Conservation (phyloP, 2,113 vertebrate genomes). For the Pseudopodoces humilis region DNA sequence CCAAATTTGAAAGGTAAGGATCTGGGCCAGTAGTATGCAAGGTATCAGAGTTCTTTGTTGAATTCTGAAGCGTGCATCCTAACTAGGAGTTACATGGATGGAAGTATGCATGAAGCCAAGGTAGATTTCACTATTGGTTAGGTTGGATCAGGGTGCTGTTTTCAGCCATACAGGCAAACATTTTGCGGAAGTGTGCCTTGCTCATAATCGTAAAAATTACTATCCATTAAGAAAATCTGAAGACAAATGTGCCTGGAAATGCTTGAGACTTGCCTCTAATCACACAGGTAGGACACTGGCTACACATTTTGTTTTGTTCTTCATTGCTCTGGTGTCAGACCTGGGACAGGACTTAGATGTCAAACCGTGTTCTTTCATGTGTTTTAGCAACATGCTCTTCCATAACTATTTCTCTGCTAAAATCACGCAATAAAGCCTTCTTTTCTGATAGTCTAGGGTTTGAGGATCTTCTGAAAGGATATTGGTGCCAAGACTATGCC, state of each 20-base stretch:
- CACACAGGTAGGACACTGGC: neutral
- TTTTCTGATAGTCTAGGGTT: neutral
- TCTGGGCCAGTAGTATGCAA: neutral
- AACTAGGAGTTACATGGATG: accelerated
- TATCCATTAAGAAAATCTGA: neutral
- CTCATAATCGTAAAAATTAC: neutral
- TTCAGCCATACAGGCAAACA: accelerated
- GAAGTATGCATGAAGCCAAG: no score
- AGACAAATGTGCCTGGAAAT: neutral
- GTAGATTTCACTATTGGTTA: neutral
- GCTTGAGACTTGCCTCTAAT: neutral
- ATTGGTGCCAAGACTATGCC: neutral
- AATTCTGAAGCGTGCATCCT: neutral
- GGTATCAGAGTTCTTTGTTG: neutral
- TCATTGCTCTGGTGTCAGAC: neutral
- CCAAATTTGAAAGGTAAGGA: conserved; percentile 91
- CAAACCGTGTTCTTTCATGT: neutral
- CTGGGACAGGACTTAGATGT: neutral
- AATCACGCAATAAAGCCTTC: neutral
- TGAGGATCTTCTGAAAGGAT: neutral
- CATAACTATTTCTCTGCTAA: neutral
- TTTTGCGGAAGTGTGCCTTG: neutral
- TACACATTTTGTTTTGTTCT: neutral
- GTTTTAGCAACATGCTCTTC: neutral
- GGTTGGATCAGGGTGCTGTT: neutral